Conservation (phyloP, 2,888 invertebrate species). For the Hydroisotoma schaefferi region DNA sequence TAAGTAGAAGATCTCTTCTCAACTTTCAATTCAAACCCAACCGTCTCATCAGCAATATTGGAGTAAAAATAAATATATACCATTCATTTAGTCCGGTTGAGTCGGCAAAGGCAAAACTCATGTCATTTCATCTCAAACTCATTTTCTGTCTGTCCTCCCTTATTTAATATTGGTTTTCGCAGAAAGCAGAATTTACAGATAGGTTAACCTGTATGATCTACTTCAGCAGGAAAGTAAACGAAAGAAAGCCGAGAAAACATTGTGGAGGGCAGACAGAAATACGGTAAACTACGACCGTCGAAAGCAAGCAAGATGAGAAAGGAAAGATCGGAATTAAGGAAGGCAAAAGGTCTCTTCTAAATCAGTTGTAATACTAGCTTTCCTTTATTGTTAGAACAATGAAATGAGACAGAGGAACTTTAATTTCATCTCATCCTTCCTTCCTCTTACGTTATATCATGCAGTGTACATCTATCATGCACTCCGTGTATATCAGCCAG, state of each 20-base stretch:
- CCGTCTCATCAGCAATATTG: no score
- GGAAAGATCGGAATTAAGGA: not conserved
- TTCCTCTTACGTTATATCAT: no score
- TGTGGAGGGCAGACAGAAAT: not conserved
- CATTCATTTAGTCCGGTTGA: conserved; percentile 10
- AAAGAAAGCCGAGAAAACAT: no score
- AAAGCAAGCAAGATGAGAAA: not conserved
- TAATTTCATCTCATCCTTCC: conserved; percentile 16
- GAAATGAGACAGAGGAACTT: conserved; percentile 1
- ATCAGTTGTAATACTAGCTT: not conserved
- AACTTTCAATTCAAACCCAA: no score
- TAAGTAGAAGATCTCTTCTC: no score
- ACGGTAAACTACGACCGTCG: not conserved
- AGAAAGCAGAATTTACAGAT: no score
- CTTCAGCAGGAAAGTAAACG: no score
- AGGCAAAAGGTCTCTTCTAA: not conserved
- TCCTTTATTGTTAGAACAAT: not conserved
- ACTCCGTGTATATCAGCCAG: no score
- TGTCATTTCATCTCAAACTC: conserved; percentile 12
- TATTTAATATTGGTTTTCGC: conserved; percentile 12
- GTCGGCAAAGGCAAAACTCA: conserved; percentile 10
- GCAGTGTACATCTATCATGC: no score
- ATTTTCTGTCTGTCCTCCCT: conserved; percentile 12
- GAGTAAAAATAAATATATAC: no score
- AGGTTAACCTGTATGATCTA: no score